phyloP scores from a whole-genome alignment of 2,888 invertebrate genomes.

The Torymus tubicola region DNA sequence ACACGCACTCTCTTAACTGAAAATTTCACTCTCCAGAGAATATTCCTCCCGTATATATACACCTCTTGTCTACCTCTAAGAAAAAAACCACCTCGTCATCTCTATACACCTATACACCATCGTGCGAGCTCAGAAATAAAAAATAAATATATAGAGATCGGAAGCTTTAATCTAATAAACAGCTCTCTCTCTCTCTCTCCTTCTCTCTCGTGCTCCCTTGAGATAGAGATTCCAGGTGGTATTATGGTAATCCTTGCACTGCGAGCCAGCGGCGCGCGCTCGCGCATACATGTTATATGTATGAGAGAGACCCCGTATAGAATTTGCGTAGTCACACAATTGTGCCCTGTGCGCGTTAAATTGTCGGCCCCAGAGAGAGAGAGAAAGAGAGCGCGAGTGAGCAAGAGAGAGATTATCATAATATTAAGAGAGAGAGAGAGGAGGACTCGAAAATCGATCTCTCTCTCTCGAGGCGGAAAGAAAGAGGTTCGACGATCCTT shows the following conservation, averaged over 20 bases:
- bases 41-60: too few species aligned
- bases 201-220: background rate
- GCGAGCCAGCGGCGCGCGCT: background rate
- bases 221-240: slow-evolving; percentile 50
- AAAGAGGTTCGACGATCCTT: background rate
- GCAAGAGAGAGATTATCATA: slow-evolving; percentile 55
- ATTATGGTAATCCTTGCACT: slow-evolving; percentile 53
- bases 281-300: slow-evolving; percentile 48
- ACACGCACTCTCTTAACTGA: too few species aligned
- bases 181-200: slow-evolving; percentile 5
- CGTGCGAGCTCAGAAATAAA: background rate
- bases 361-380: slow-evolving; percentile 41
- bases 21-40: too few species aligned
- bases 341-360: slow-evolving; percentile 43
- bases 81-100: slow-evolving; percentile 32
- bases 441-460: slow-evolving; percentile 37
- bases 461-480: background rate
- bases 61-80: too few species aligned
- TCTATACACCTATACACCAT: background rate
- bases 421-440: slow-evolving; percentile 53
- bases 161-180: slow-evolving; percentile 53
- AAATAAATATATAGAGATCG: slow-evolving; percentile 41
- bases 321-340: slow-evolving; percentile 58
- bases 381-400: slow-evolving; percentile 28
- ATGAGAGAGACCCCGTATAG: background rate